A percentile compares a stretch with the other conserved stretches of the same genome.
Evolutionary conservation across 1,140 invertebrate genomes (phyloP).

Genomic region (Sinonovacula constricta): DNA sequence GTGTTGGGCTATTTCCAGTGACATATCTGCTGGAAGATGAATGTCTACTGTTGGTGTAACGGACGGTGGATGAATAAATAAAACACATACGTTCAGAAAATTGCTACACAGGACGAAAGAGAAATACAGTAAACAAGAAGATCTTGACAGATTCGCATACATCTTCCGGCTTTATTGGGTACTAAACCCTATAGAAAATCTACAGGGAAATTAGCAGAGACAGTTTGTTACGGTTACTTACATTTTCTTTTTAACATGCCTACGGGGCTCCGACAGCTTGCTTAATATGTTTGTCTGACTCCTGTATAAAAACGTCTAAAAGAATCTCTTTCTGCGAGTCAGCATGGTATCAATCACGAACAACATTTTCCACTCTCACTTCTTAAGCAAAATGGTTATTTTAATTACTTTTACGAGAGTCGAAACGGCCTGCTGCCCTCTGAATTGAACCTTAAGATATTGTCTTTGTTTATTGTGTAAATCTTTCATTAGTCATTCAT

Average conservation of each 20-base stretch:
- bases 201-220: conserved; percentile 53
- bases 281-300: conserved; percentile 53
- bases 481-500: no score
- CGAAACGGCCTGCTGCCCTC: no score
- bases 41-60: conserved; percentile 43
- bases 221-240: conserved; percentile 49
- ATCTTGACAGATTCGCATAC: conserved; percentile 50
- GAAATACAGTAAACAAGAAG: conserved; percentile 50
- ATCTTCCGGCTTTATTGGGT: conserved; percentile 51
- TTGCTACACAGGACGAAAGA: conserved; percentile 38
- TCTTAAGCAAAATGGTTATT: no score
- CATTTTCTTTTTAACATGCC: conserved; percentile 49
- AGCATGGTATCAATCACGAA: no score
- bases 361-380: no score
- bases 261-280: conserved; percentile 46
- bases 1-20: no score
- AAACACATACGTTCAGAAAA: conserved; percentile 50
- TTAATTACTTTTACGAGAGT: no score
- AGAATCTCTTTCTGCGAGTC: no score
- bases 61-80: conserved; percentile 43
- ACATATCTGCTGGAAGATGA: no score
- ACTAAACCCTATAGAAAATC: conserved; percentile 52
- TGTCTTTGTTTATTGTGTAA: no score
- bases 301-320: conserved; percentile 46
- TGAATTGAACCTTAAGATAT: no score